Percentiles rank a stretch among this genome's conserved stretches.
These are phyloP conservation scores for Ardeotis arabs DNA, from an alignment of 2,113 vertebrate genomes.

Conservation along the genomic window DNA sequence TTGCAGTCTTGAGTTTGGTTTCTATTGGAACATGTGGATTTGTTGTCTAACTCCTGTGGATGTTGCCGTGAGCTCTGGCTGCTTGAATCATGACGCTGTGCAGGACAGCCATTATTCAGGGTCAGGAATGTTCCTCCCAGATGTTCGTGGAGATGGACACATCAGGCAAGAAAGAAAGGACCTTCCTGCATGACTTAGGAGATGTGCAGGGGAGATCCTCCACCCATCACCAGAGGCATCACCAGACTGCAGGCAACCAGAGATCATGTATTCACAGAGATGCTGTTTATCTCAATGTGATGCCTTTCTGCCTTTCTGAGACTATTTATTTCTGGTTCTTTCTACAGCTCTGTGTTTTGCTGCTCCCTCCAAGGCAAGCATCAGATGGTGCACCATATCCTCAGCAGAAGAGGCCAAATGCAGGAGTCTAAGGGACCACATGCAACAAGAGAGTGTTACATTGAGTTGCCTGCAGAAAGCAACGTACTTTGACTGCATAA, in stretches of 20 bases:
- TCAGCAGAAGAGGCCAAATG: slow-evolving; percentile 72
- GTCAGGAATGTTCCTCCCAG: background rate
- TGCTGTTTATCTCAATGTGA: background rate
- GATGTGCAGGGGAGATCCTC: background rate
- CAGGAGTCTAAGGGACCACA: slow-evolving; percentile 10
- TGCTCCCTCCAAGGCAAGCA: background rate
- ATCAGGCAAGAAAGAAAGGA: background rate
- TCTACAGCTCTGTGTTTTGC: slow-evolving; percentile 72
- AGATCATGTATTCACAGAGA: background rate
- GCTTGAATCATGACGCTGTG: background rate
- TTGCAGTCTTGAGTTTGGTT: background rate
- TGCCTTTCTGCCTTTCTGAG: background rate
- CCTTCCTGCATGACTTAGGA: background rate
- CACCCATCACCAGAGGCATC: background rate
- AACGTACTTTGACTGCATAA: slow-evolving; percentile 55
- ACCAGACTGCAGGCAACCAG: background rate
- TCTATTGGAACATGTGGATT: background rate
- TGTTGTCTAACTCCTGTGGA: background rate
- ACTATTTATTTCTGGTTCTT: background rate
- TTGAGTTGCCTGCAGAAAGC: slow-evolving; percentile 63
- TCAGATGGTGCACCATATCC: slow-evolving; percentile 78
- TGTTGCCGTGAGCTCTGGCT: background rate
- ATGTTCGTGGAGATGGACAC: background rate
- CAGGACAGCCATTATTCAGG: background rate
- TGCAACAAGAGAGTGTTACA: background rate